Conservation (phyloP, 2,797 vertebrate species). For the Leucoraja ocellata region DNA sequence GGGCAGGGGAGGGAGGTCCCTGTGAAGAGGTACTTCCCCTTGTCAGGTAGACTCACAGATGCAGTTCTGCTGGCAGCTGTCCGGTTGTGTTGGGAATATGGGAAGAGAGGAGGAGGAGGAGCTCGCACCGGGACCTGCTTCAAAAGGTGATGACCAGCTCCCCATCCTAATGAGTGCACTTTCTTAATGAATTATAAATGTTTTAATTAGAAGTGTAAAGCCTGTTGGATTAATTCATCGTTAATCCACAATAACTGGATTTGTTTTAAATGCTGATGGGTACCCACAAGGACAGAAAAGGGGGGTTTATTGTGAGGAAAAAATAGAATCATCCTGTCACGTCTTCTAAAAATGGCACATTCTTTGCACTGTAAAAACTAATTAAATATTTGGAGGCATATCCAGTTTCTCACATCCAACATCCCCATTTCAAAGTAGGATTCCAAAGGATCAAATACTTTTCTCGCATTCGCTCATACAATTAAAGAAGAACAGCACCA, state of each 20-base stretch:
- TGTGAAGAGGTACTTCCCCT: constrained; percentile 14
- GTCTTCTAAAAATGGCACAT: background rate
- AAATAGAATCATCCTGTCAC: background rate
- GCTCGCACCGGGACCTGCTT: background rate
- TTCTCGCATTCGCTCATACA: background rate
- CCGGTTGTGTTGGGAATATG: constrained; percentile 12
- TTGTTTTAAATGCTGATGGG: background rate
- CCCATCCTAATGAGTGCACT: background rate
- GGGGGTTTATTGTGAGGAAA: background rate
- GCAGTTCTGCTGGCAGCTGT: background rate
- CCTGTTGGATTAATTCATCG: background rate
- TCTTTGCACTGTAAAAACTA: background rate
- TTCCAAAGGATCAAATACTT: background rate
- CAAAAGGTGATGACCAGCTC: constrained; percentile 11
- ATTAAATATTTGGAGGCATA: background rate
- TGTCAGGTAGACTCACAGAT: constrained; percentile 24
- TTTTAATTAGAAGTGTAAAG: constrained; percentile 28
- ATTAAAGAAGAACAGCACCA: background rate
- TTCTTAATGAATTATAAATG: constrained; percentile 33
- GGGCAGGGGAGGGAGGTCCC: background rate
- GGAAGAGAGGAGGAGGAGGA: background rate
- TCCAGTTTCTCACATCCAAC: background rate
- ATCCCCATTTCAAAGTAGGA: background rate
- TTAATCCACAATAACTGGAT: constrained; percentile 28
- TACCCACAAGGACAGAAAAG: background rate